Conservation (phyloP, 2,888 invertebrate species). For the Camptogramma bilineatum region DNA sequence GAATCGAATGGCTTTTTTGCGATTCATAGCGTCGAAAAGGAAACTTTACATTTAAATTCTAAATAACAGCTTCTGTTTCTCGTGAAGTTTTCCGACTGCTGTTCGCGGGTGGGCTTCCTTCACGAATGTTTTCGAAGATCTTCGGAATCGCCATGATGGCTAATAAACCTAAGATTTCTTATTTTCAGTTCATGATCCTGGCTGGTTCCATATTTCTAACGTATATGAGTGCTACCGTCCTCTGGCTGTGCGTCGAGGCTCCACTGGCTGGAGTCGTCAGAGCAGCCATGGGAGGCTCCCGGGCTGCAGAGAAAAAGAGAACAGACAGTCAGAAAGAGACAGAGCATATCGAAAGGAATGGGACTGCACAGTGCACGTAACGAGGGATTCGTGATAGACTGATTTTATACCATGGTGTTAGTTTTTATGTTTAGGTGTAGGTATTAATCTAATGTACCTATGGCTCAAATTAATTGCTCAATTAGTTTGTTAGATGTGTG, state of each 20-base stretch:
- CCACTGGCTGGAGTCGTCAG: slow-evolving; percentile 51
- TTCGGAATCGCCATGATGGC: too few relatives aligned
- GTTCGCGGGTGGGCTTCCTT: too few relatives aligned
- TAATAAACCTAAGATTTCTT: background rate
- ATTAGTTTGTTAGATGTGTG: background rate
- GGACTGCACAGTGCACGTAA: slow-evolving; percentile 21
- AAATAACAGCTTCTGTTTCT: too few relatives aligned
- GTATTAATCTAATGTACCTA: background rate
- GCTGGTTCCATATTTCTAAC: slow-evolving; percentile 59
- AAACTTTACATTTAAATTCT: too few relatives aligned
- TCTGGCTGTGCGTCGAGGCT: slow-evolving; percentile 67
- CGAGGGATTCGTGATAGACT: slow-evolving; percentile 16
- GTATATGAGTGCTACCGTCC: slow-evolving; percentile 51
- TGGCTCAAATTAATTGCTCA: background rate
- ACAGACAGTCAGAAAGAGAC: slow-evolving; percentile 6
- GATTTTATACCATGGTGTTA: background rate
- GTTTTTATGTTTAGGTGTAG: background rate
- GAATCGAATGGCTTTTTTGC: too few relatives aligned
- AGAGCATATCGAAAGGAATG: background rate
- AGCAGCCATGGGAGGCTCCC: slow-evolving; percentile 20
- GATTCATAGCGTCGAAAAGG: too few relatives aligned
- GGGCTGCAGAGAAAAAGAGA: slow-evolving; percentile 4
- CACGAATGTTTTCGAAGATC: too few relatives aligned
- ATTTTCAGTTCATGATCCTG: slow-evolving; percentile 57
- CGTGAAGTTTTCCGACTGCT: too few relatives aligned